A percentile compares a stretch with the other conserved stretches of the same genome.
These are phyloP conservation scores for Oreochromis mossambicus DNA, from an alignment of 2,797 vertebrate species.

Conservation along the genomic window DNA sequence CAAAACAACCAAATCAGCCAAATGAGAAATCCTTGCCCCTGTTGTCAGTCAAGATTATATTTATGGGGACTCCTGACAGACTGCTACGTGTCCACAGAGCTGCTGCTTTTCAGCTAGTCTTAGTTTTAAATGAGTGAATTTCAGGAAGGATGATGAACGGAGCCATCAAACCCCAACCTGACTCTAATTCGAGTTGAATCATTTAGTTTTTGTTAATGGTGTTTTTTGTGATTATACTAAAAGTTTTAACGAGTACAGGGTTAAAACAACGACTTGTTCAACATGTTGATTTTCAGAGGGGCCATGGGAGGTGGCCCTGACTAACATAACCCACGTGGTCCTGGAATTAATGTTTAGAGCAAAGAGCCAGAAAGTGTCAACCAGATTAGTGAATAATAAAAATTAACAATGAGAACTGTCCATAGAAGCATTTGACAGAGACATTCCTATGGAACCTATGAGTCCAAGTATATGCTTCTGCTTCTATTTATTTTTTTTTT, in stretches of 20 bases:
- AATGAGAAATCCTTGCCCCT: not conserved
- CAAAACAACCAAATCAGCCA: not conserved
- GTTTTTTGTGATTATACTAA: not conserved
- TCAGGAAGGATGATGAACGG: accelerated
- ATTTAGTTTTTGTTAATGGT: not conserved
- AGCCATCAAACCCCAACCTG: not conserved
- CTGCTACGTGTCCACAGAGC: not conserved
- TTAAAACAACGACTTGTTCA: not conserved
- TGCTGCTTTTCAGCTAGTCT: not conserved
- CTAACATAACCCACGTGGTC: not conserved
- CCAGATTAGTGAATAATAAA: not conserved
- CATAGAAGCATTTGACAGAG: not conserved
- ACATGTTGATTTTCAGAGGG: not conserved
- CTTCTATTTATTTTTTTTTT: not conserved
- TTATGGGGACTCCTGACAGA: not conserved
- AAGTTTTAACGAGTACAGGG: not conserved
- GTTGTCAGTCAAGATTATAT: not conserved
- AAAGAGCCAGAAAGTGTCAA: not conserved
- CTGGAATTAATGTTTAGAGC: not conserved
- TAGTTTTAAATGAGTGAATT: not conserved
- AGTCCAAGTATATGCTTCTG: not conserved
- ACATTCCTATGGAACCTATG: not conserved
- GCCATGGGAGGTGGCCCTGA: not conserved
- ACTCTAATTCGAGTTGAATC: accelerated
- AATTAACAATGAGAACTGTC: not conserved